Evolutionary conservation across 2,113 vertebrate species (phyloP).

Genomic region (Xenopus laevis): DNA sequence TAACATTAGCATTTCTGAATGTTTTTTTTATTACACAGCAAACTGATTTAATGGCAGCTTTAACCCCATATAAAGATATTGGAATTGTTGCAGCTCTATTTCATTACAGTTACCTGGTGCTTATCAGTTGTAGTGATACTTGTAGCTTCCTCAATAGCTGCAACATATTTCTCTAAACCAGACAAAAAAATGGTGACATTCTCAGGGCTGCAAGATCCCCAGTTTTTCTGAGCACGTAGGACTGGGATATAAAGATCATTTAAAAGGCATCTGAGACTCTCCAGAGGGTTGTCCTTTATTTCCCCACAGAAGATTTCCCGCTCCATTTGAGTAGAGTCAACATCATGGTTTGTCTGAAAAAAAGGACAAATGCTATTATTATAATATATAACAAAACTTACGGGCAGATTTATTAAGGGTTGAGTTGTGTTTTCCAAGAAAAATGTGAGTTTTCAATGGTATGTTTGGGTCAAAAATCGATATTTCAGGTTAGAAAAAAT

Average conservation of each 20-base stretch:
- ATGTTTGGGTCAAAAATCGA: too few relatives aligned
- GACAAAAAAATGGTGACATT: constrained; percentile 29
- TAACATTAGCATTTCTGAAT: too few relatives aligned
- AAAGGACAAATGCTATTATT: neutral
- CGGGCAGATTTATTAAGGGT: too few relatives aligned
- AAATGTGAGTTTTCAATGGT: too few relatives aligned
- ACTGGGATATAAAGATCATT: constrained; percentile 39
- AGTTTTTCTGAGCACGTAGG: constrained; percentile 39
- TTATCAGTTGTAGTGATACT: constrained; percentile 14
- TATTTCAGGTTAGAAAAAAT: too few relatives aligned
- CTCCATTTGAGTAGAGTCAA: constrained; percentile 28
- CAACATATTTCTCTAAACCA: constrained; percentile 32
- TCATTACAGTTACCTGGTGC: constrained; percentile 29
- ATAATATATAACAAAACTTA: too few relatives aligned
- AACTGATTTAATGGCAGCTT: too few relatives aligned
- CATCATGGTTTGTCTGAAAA: constrained; percentile 31
- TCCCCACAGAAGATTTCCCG: constrained; percentile 43
- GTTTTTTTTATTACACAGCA: too few relatives aligned
- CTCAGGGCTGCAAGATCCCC: constrained; percentile 31
- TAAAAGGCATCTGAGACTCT: constrained; percentile 33
- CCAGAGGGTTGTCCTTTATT: constrained; percentile 34
- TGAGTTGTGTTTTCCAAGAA: too few relatives aligned
- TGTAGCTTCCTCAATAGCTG: constrained; percentile 32
- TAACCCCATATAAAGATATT: neutral
- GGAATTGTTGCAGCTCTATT: neutral